These are phyloP conservation scores for Oceanodroma tethys DNA, from an alignment of 2,113 vertebrate genomes.

Conservation along the genomic window DNA sequence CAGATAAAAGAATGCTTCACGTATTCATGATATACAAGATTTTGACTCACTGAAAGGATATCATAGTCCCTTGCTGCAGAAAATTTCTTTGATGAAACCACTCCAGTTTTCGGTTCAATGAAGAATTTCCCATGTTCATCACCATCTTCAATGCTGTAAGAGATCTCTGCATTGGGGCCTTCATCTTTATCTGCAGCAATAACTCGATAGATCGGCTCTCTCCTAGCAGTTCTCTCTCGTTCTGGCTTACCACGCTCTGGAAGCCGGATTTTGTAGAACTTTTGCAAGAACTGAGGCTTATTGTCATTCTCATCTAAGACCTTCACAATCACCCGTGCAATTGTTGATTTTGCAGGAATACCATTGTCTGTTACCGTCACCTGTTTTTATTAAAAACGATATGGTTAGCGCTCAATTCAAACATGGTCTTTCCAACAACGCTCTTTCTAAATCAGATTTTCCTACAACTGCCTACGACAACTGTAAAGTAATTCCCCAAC, in stretches of 20 bases:
- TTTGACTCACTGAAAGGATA: constrained; percentile 90
- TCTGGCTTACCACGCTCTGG: constrained; percentile 87
- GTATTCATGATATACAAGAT: neutral
- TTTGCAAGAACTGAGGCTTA: constrained; percentile 91
- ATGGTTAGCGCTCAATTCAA: neutral
- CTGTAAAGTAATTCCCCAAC: neutral
- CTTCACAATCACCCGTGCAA: constrained; percentile 87
- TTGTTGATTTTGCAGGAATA: constrained; percentile 81
- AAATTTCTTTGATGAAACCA: constrained; percentile 92
- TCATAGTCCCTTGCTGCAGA: constrained; percentile 92
- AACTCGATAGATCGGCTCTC: constrained; percentile 91
- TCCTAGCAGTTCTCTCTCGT: constrained; percentile 75
- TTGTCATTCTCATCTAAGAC: constrained; percentile 98
- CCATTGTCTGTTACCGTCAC: constrained; percentile 90
- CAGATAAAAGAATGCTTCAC: neutral
- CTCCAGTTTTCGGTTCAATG: constrained; percentile 94
- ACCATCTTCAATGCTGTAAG: constrained; percentile 95
- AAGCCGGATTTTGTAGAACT: constrained; percentile 95
- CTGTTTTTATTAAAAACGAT: constrained; percentile 64
- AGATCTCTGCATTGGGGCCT: constrained; percentile 93
- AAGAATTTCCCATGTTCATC: constrained; percentile 95
- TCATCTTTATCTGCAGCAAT: constrained; percentile 90
- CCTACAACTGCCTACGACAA: neutral
- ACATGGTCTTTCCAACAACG: neutral
- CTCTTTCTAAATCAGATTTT: neutral